Evolutionary conservation across 1,140 invertebrate genomes (phyloP), one percentile per base, ranked within the genome.

Genomic region (Solenopsis fugax): DNA sequence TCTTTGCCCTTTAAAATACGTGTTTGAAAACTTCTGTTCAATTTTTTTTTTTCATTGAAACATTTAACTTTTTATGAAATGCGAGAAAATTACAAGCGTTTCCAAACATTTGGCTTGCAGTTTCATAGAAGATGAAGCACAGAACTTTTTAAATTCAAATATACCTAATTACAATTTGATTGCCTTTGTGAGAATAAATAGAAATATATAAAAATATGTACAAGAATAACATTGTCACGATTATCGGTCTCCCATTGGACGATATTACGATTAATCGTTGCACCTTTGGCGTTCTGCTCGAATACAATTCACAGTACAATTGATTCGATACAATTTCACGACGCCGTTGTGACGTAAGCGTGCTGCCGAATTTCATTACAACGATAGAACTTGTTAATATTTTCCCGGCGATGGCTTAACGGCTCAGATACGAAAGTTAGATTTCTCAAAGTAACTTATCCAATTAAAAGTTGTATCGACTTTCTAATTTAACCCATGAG

Each of bases 381-480:
- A 73, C 67, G 41, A 24, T 60, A 60, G 54, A n/a, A 50, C 54
- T 65, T 29, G 71, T 85, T 85, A 85, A 56, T 29, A 85, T 85
- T 78, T 78, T 78, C 73, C 34, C 13, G 18, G 9, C 9, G 16
- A 50, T n/a, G 34, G 21, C 29, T 75, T 77, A 34, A 58, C 73
- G 24, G 18, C 18, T 86, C 29, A 24, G 58, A 82, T 58, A 81
- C 60, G 48, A 88, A 71, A 78, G 52, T 85, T 72, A 24, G 54
- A 84, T 60, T 29, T 54, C 54, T 41, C 69, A 13, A 13, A n/a
- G 75, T 41, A 73, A 89, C 69, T 88, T 86, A 86, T n/a, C 75
- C 82, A 71, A 89, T 89, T 89, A 76, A 89, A 89, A 80, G 54
- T 89, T 89, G 54, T 58, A 69, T 78, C 80, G 50, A 72, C 62